Base-by-base conservation (phyloP, 2,797 vertebrate genomes). In the Mormyrus hasselquistii region DNA sequence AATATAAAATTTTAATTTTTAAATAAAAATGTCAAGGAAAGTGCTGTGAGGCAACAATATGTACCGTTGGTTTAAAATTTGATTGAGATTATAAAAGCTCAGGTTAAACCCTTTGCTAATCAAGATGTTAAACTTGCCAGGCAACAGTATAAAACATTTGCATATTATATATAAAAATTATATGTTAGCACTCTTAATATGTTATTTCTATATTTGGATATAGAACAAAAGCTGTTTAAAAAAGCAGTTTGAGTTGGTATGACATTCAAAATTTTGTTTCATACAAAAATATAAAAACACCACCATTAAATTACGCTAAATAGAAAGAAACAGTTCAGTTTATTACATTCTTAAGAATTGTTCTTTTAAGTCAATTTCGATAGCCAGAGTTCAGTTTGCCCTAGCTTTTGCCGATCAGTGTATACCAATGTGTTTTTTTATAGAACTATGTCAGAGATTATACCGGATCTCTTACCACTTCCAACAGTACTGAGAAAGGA, bases 401-500 rank as follows among this genome's bases (percentile, higher is more conserved):
- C 52, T 16, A 53, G 52, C 52, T 53, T 53, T 16, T 55, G 53
- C 16, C 16, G 2, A 55, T 19, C 53, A 55, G 16, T 55, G 4
- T 55, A 55, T 55, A 19, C 16, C 16, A 19, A 4, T 55, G 53
- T 55, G 53, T 55, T 55, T 55, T 12, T 55, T 5, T 76, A 38
- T 41, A 5, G 38, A 7, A 38, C 0, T 5, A 38, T 41, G 1
- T 10, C 10, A 55, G 25, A 55, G 5, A 55, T 5, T 55, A 55
- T 55, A 4, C 4, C 0, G 1, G 53, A 12, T 69, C 19, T 25
- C 25, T 87, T 62, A 89, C 89, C 86, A 87, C 14, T 50, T 89
- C 89, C 12, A 89, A 86, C 3, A 89, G 53, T 12, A 89, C 29
- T 16, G 89, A 89, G 22, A 16, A 89, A 12, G 89, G 89, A 29